Conservation (phyloP, 2,797 vertebrate genomes). For the Spinus olivaceus region DNA sequence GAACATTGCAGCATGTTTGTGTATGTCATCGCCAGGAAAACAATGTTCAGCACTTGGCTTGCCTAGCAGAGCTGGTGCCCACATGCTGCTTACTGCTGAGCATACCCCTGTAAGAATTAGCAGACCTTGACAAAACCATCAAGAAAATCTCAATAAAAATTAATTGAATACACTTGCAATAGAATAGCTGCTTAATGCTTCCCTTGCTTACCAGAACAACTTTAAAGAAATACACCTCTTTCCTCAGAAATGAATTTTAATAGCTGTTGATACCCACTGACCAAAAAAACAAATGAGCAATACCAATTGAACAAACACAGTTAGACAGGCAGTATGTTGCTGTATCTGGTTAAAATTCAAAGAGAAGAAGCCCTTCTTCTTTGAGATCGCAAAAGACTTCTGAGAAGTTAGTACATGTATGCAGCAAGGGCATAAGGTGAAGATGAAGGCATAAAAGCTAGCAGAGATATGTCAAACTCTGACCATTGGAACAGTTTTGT, state of each 20-base stretch:
- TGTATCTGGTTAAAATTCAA: background rate
- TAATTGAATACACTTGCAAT: background rate
- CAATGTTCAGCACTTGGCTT: background rate
- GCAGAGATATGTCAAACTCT: background rate
- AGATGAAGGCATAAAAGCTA: background rate
- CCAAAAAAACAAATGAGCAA: background rate
- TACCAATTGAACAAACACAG: background rate
- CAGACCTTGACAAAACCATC: background rate
- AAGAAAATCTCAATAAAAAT: background rate
- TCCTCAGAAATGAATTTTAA: background rate
- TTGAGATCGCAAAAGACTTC: background rate
- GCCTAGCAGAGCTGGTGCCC: background rate
- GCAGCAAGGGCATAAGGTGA: background rate
- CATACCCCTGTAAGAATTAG: background rate
- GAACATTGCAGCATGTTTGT: background rate
- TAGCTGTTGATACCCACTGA: background rate
- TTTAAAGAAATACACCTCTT: background rate
- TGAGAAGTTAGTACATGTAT: background rate
- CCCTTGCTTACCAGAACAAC: background rate
- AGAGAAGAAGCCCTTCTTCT: background rate
- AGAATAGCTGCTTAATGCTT: background rate
- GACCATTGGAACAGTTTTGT: background rate
- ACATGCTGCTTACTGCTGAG: background rate
- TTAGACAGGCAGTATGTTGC: background rate
- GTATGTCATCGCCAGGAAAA: background rate